These are phyloP conservation scores for Oeneis ivallda DNA, from an alignment of 2,888 invertebrate genomes.

Conservation along the genomic window DNA sequence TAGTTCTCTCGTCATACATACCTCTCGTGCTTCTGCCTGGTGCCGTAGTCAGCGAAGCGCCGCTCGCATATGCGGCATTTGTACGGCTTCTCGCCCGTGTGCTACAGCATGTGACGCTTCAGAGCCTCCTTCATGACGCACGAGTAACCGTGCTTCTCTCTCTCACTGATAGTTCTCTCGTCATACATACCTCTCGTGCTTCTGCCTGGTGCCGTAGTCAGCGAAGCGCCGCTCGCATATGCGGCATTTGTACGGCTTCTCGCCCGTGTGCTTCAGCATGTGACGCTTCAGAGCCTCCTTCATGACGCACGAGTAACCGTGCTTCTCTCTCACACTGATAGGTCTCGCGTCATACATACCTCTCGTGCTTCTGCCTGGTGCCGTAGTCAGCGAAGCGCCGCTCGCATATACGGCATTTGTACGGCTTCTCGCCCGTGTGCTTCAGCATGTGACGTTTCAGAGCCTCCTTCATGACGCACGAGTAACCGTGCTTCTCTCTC, in stretches of 20 bases:
- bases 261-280: constrained; percentile 71
- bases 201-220: too few species aligned
- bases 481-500: constrained; percentile 55
- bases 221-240: constrained; percentile 69
- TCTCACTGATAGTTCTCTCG: too few species aligned
- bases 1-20: constrained; percentile 31
- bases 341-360: too few species aligned
- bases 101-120: constrained; percentile 69
- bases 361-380: too few species aligned
- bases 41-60: constrained; percentile 67
- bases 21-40: constrained; percentile 73
- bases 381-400: constrained; percentile 52
- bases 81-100: constrained; percentile 70
- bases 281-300: constrained; percentile 68
- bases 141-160: constrained; percentile 64
- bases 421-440: constrained; percentile 69
- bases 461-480: constrained; percentile 65
- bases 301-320: constrained; percentile 64
- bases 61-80: constrained; percentile 71
- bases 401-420: constrained; percentile 72
- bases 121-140: constrained; percentile 66
- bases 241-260: constrained; percentile 67
- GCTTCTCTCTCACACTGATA: too few species aligned
- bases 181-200: too few species aligned
- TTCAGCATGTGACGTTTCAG: constrained; percentile 70